phyloP scores from a whole-genome alignment of 2,888 invertebrate genomes.

The Heliconius aoede region DNA sequence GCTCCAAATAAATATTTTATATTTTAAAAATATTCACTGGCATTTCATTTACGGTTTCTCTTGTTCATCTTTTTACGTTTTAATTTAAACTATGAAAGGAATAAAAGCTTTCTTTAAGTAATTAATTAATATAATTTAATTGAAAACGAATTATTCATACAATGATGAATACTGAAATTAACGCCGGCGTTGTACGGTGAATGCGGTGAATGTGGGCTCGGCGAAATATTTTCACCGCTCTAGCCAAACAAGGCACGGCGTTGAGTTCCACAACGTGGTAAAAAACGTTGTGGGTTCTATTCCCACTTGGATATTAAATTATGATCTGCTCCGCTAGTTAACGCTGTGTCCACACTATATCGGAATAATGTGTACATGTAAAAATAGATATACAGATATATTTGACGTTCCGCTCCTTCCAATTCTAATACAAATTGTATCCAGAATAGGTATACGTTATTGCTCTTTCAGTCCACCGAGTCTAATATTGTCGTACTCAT shows the following conservation, averaged over 20 bases:
- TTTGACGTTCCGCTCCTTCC: not conserved
- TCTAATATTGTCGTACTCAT: constrained; percentile 7
- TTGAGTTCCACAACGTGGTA: too few relatives aligned
- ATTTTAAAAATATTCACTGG: not conserved
- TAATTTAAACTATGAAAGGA: constrained; percentile 1
- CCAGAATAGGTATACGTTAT: constrained; percentile 1
- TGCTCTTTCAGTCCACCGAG: constrained; percentile 1
- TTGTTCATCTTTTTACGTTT: constrained; percentile 1
- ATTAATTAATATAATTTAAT: not conserved
- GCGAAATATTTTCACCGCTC: too few relatives aligned
- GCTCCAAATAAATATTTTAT: not conserved
- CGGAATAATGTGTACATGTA: too few relatives aligned
- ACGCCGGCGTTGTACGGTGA: too few relatives aligned
- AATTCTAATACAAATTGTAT: constrained; percentile 4
- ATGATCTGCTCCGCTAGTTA: too few relatives aligned
- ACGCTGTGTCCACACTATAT: too few relatives aligned
- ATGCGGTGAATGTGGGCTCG: too few relatives aligned
- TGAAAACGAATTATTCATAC: not conserved
- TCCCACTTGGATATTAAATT: too few relatives aligned
- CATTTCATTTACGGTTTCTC: not conserved
- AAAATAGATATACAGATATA: not conserved
- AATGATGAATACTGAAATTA: too few relatives aligned
- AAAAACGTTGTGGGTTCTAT: too few relatives aligned
- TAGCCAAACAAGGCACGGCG: too few relatives aligned
- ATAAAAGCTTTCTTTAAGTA: constrained; percentile 5